Evolutionary conservation across 2,113 vertebrate genomes (phyloP).

Genomic region (Haliaeetus leucogaster): DNA sequence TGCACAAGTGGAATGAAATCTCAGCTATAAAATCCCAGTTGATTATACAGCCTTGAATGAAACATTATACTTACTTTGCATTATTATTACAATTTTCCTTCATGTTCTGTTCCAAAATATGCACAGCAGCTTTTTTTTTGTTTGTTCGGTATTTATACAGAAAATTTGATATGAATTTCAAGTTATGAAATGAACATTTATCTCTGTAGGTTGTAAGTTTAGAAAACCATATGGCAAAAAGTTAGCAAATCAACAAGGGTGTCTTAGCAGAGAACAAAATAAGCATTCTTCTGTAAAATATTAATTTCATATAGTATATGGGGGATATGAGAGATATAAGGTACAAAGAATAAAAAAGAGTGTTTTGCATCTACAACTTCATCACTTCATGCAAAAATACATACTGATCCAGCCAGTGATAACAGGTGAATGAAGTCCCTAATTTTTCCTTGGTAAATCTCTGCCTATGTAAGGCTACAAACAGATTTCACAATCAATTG

Average conservation of each 20-base stretch:
- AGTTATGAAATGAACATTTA: neutral
- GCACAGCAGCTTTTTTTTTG: neutral
- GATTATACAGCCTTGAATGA: neutral
- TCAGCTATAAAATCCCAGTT: neutral
- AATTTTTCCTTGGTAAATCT: neutral
- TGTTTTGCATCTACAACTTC: neutral
- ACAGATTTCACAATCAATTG: neutral
- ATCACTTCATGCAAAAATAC: neutral
- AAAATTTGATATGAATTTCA: neutral
- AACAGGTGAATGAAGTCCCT: neutral
- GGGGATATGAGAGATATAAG: neutral
- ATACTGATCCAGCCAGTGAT: neutral
- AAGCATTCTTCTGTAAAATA: neutral
- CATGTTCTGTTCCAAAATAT: neutral
- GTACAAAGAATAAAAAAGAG: neutral
- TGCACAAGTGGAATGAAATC: neutral
- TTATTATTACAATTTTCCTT: neutral
- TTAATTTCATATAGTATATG: neutral
- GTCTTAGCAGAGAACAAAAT: neutral
- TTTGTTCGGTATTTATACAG: neutral
- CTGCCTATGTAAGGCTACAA: neutral
- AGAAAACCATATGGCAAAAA: neutral
- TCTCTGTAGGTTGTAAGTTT: neutral
- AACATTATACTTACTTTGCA: neutral
- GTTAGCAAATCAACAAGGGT: neutral